Percentiles rank a stretch among this genome's conserved stretches.
Conservation (phyloP, 2,888 invertebrate genomes). For the Heliconius ethilla region DNA sequence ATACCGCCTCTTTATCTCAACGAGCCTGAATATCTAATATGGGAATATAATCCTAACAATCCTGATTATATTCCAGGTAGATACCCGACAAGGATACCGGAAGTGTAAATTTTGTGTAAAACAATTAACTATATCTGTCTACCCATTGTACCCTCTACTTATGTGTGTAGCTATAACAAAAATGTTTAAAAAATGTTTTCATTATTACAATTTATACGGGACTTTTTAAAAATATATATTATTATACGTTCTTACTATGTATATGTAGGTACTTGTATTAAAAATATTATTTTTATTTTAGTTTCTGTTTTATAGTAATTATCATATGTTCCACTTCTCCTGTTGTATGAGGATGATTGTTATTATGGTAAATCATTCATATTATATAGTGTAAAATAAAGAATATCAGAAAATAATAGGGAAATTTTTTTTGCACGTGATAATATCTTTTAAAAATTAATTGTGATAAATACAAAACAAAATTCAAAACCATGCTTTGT, state of each 20-base stretch:
- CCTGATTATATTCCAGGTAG: constrained; percentile 71
- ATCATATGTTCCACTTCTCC: neutral
- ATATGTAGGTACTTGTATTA: neutral
- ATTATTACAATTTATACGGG: neutral
- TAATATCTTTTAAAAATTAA: no score
- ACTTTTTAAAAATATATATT: neutral
- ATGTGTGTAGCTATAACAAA: neutral
- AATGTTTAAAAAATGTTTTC: neutral
- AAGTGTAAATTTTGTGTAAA: constrained; percentile 56
- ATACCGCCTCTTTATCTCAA: constrained; percentile 75
- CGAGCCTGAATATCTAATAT: constrained; percentile 77
- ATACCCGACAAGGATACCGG: constrained; percentile 68
- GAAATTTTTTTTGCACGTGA: no score
- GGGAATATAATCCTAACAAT: constrained; percentile 79
- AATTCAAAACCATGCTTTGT: no score
- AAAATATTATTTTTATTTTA: neutral
- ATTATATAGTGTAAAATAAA: no score
- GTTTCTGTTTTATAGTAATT: neutral
- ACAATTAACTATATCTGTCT: neutral
- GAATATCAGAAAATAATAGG: no score
- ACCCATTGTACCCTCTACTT: neutral
- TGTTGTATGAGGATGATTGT: no score
- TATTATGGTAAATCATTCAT: no score
- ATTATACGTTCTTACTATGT: neutral
- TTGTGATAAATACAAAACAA: no score